phyloP scores from a whole-genome alignment of 2,797 vertebrate genomes.

The Discoglossus pictus region DNA sequence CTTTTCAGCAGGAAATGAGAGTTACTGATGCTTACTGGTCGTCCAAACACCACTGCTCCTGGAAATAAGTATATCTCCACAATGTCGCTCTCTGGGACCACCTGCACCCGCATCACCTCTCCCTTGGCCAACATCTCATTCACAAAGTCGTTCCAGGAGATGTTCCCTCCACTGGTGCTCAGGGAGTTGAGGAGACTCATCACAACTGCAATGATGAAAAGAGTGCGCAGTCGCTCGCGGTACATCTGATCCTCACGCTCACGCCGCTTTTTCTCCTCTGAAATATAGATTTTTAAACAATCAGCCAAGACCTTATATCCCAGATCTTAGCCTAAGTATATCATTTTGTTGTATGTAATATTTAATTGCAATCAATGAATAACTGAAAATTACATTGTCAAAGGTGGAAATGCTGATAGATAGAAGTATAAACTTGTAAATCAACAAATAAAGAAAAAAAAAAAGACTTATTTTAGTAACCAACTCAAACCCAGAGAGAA shows the following conservation, averaged over 20 bases:
- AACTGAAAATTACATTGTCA: too few species aligned
- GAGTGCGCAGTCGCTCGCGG: slow-evolving; percentile 80
- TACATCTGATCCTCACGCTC: slow-evolving; percentile 87
- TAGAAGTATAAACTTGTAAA: too few species aligned
- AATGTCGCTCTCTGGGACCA: slow-evolving; percentile 89
- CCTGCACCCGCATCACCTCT: slow-evolving; percentile 90
- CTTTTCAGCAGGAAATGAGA: background rate
- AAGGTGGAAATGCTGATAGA: too few species aligned
- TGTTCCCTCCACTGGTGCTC: slow-evolving; percentile 76
- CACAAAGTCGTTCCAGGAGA: slow-evolving; percentile 96
- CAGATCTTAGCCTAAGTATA: too few species aligned
- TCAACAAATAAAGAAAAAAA: too few species aligned
- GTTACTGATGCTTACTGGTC: slow-evolving; percentile 74
- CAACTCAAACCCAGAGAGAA: too few species aligned
- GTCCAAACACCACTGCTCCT: slow-evolving; percentile 88
- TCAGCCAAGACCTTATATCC: too few species aligned
- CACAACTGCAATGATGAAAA: slow-evolving; percentile 79
- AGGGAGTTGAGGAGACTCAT: slow-evolving; percentile 78
- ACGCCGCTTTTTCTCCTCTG: slow-evolving; percentile 86
- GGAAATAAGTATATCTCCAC: slow-evolving; percentile 91
- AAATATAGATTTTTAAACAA: background rate
- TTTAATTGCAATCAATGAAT: too few species aligned
- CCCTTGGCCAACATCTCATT: slow-evolving; percentile 96
- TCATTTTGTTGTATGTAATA: too few species aligned
- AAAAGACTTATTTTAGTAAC: too few species aligned